A percentile compares a stretch with the other conserved stretches of the same genome.
phyloP scores from a whole-genome alignment of 1,140 invertebrate species.

The Cydia strobilella region DNA sequence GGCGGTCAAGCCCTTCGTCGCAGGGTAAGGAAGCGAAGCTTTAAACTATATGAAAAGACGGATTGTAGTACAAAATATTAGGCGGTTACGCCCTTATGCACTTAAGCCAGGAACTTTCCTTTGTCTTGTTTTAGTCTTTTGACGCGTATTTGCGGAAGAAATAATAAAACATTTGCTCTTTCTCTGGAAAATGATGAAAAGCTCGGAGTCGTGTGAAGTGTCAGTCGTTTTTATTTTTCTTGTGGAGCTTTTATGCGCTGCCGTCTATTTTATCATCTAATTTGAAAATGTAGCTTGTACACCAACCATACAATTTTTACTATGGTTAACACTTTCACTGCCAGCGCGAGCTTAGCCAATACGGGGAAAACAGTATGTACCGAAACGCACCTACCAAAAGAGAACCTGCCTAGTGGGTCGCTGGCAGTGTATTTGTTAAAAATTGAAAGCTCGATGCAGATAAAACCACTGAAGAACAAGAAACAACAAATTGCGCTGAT shows the following conservation, averaged over 20 bases:
- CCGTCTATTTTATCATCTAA: not conserved
- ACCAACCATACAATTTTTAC: too few relatives aligned
- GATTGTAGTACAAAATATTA: not conserved
- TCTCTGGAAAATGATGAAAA: not conserved
- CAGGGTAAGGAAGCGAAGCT: not conserved
- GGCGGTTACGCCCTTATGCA: not conserved
- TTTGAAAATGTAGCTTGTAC: not conserved
- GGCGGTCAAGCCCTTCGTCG: not conserved
- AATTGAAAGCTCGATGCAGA: too few relatives aligned
- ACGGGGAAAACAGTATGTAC: too few relatives aligned
- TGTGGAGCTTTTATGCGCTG: not conserved
- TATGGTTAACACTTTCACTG: too few relatives aligned
- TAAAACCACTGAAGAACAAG: too few relatives aligned
- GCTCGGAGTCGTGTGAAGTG: not conserved
- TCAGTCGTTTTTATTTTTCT: not conserved
- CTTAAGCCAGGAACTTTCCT: not conserved
- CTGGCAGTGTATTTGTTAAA: too few relatives aligned
- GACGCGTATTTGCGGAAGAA: constrained; percentile 1
- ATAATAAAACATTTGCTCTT: constrained; percentile 9
- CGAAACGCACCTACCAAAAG: too few relatives aligned
- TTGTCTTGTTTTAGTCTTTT: constrained; percentile 18
- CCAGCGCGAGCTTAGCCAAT: too few relatives aligned
- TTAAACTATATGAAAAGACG: not conserved
- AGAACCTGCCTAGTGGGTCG: too few relatives aligned
- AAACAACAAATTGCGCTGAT: too few relatives aligned